These are phyloP conservation scores for Drosophila falleni DNA, from an alignment of 2,888 invertebrate genomes.

Conservation along the genomic window DNA sequence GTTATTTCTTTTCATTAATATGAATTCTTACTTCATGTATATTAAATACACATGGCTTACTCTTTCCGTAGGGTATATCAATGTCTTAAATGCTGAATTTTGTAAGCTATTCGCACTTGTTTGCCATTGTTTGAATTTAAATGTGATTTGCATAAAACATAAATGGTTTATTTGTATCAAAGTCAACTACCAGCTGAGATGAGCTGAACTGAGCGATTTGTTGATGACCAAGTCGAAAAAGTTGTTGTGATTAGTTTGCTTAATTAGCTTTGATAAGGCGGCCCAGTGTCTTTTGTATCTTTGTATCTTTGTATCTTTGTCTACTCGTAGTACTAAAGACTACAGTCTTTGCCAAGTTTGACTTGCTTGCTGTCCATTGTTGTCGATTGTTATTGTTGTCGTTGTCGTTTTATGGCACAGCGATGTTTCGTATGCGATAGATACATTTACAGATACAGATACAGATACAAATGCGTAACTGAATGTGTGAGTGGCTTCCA, in stretches of 20 bases:
- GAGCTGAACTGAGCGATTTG: constrained; percentile 9
- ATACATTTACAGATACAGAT: constrained; percentile 14
- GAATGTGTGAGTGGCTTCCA: constrained; percentile 20
- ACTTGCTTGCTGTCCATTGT: constrained; percentile 31
- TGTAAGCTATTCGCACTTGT: constrained; percentile 24
- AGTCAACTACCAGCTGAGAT: constrained; percentile 57
- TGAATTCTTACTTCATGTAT: background rate
- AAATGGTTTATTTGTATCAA: constrained; percentile 64
- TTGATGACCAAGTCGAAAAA: constrained; percentile 51
- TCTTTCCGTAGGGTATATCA: constrained; percentile 10
- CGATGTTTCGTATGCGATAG: constrained; percentile 23
- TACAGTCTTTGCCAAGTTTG: constrained; percentile 35
- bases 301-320: constrained; percentile 29
- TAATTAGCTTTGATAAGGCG: constrained; percentile 72
- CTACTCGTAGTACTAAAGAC: constrained; percentile 1
- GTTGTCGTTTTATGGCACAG: constrained; percentile 20
- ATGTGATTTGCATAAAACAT: constrained; percentile 78
- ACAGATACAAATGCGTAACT: constrained; percentile 21
- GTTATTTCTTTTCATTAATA: too few relatives aligned
- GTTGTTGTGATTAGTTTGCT: constrained; percentile 64
- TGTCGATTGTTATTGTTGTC: constrained; percentile 30
- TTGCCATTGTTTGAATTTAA: constrained; percentile 66
- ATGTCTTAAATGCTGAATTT: constrained; percentile 20
- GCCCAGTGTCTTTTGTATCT: constrained; percentile 14
- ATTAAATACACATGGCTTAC: background rate